Conservation (phyloP, 2,888 invertebrate species). For the Drosophila neoperkinsi region DNA sequence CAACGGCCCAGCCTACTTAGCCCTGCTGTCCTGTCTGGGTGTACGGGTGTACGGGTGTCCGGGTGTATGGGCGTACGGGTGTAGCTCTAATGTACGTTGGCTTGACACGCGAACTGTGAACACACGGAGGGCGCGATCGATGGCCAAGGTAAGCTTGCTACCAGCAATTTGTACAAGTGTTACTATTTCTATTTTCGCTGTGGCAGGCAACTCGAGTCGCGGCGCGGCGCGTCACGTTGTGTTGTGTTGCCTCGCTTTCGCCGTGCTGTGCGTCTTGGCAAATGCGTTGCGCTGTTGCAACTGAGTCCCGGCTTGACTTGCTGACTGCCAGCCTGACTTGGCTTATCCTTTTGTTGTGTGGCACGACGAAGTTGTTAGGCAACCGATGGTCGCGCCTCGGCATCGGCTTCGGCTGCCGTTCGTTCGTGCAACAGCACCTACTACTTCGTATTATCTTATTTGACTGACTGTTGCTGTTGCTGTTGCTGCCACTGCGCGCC, state of each 20-base stretch:
- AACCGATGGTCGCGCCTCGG: conserved; percentile 47
- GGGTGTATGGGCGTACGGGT: background rate
- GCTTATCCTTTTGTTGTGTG: conserved; percentile 73
- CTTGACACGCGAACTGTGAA: conserved; percentile 43
- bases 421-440: conserved; percentile 18
- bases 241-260: conserved; percentile 1
- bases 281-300: conserved; percentile 76
- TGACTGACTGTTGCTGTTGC: conserved; percentile 15
- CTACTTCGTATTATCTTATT: conserved; percentile 21
- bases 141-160: conserved; percentile 61
- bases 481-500: conserved; percentile 51
- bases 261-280: conserved; percentile 69
- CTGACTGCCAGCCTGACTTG: conserved; percentile 65
- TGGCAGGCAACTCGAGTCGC: conserved; percentile 1
- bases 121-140: conserved; percentile 59
- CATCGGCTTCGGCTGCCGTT: conserved; percentile 30
- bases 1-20: conserved; percentile 48
- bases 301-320: conserved; percentile 74
- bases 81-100: conserved; percentile 26
- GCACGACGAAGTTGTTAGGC: conserved; percentile 69
- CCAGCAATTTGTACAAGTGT: conserved; percentile 40
- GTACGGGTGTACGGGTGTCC: background rate
- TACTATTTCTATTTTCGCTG: conserved; percentile 41
- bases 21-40: conserved; percentile 24
- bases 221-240: background rate